These are phyloP conservation scores for Equus quagga DNA, from an alignment of 2,113 vertebrate genomes.

Conservation along the genomic window DNA sequence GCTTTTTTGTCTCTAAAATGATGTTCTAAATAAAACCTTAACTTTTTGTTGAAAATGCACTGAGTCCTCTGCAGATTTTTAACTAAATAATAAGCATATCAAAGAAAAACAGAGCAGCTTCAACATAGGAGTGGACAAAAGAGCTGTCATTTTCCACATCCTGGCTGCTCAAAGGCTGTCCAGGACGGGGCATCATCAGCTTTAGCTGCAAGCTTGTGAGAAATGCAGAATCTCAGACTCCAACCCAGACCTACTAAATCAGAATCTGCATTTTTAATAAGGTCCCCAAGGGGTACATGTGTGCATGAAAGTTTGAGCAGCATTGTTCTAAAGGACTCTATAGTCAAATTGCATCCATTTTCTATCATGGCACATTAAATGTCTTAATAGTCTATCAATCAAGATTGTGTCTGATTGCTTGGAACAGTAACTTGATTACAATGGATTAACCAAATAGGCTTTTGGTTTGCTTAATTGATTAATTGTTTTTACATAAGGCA, in stretches of 20 bases:
- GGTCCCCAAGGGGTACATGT: not conserved
- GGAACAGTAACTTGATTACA: not conserved
- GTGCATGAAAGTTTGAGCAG: not conserved
- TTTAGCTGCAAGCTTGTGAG: not conserved
- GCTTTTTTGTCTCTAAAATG: constrained; percentile 53
- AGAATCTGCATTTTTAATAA: not conserved
- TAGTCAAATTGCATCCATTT: not conserved
- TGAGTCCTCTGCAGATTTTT: not conserved
- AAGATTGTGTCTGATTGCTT: not conserved
- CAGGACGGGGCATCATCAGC: not conserved
- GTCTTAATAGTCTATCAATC: not conserved
- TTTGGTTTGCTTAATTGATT: not conserved
- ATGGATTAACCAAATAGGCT: not conserved
- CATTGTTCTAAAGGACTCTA: not conserved
- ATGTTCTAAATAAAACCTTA: constrained; percentile 78
- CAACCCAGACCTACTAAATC: not conserved
- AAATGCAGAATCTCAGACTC: not conserved
- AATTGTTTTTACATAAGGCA: not conserved
- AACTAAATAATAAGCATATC: not conserved
- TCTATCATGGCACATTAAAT: not conserved
- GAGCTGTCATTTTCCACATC: not conserved
- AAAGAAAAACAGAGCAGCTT: constrained; percentile 17
- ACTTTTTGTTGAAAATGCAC: constrained; percentile 68
- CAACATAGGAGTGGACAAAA: not conserved
- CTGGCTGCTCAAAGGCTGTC: not conserved